A percentile compares a stretch with the other conserved stretches of the same genome.
phyloP scores from a whole-genome alignment of 2,888 invertebrate species.

The Drosophila stalkeri region DNA sequence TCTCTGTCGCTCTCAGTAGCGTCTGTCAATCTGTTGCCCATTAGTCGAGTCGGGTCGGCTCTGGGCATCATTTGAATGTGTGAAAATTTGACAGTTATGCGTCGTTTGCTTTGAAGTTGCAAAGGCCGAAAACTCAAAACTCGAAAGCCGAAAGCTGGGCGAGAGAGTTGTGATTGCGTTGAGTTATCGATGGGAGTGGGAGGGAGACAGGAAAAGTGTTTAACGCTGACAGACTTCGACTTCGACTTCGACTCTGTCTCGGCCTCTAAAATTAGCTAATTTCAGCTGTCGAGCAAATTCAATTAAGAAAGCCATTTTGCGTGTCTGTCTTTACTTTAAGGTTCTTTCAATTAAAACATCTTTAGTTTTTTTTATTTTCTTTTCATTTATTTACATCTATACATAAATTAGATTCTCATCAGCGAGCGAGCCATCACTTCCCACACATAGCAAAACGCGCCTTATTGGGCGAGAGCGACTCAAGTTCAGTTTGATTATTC shows the following conservation, averaged over 20 bases:
- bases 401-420: slow-evolving; percentile 19
- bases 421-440: slow-evolving; percentile 13
- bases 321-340: background rate
- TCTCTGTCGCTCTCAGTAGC: background rate
- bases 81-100: slow-evolving; percentile 74
- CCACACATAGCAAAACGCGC: slow-evolving; percentile 32
- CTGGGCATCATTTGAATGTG: slow-evolving; percentile 57
- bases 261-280: slow-evolving; percentile 17
- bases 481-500: slow-evolving; percentile 41
- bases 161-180: slow-evolving; percentile 34
- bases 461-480: slow-evolving; percentile 33
- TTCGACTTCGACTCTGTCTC: background rate
- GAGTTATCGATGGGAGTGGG: slow-evolving; percentile 24
- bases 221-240: slow-evolving; percentile 16
- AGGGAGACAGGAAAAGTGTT: background rate
- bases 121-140: slow-evolving; percentile 16
- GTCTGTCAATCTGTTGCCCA: slow-evolving; percentile 61
- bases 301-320: background rate
- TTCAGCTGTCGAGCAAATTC: slow-evolving; percentile 2
- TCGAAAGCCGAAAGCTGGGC: slow-evolving; percentile 25
- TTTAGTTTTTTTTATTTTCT: background rate
- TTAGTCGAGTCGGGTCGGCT: slow-evolving; percentile 44
- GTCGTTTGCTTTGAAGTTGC: slow-evolving; percentile 68
- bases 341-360: slow-evolving; percentile 6
- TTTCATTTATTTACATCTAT: background rate